A percentile compares a stretch with the other conserved stretches of the same genome.
Conservation (phyloP, 2,888 invertebrate genomes). For the Zootermopsis nevadensis region DNA sequence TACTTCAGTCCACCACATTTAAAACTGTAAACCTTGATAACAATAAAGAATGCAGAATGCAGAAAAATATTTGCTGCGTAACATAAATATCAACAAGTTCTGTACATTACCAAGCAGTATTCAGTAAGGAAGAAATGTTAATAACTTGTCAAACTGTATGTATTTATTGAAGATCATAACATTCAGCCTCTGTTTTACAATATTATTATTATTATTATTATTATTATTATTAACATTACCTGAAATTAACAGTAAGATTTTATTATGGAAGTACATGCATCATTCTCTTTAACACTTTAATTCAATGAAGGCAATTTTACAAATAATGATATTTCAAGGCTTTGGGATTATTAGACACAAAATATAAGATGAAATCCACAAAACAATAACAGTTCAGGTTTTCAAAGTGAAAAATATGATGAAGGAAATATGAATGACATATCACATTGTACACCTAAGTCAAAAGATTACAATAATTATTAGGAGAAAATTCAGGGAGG, state of each 20-base stretch:
- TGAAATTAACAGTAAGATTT: constrained; percentile 32
- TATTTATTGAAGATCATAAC: constrained; percentile 18
- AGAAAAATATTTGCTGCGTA: too few species aligned
- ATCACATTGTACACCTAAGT: constrained; percentile 7
- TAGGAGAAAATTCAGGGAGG: constrained; percentile 13
- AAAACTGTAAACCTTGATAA: too few species aligned
- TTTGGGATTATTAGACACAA: constrained; percentile 42
- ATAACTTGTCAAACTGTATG: constrained; percentile 23
- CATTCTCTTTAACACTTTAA: constrained; percentile 53
- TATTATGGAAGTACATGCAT: constrained; percentile 42
- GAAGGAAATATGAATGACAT: constrained; percentile 45
- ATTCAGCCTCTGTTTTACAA: constrained; percentile 18
- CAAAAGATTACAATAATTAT: constrained; percentile 17
- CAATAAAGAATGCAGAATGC: too few species aligned
- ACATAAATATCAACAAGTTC: not conserved
- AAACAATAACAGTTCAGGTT: constrained; percentile 43
- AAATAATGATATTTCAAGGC: constrained; percentile 48
- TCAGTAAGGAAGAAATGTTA: not conserved
- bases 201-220: too few species aligned
- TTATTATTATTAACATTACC: too few species aligned
- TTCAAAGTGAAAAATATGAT: constrained; percentile 7
- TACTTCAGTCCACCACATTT: too few species aligned
- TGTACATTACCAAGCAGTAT: not conserved
- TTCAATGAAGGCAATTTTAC: constrained; percentile 54
- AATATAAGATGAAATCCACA: constrained; percentile 38